Conservation (phyloP, 2,797 vertebrate species). For the Fistularia commersonii region DNA sequence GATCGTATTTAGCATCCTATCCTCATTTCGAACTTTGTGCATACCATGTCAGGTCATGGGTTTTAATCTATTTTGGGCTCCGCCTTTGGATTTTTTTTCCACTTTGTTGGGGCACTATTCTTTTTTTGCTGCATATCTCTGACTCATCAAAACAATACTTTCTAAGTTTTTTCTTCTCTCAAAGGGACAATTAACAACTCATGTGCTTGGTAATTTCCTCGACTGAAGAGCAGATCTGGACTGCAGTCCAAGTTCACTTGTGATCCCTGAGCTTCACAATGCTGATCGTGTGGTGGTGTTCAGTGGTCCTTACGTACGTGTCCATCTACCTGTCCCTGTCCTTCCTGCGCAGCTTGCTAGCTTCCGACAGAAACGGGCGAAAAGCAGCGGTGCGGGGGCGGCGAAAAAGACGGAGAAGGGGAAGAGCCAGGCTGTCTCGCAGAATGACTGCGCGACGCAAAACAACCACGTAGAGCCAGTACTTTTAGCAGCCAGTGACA, state of each 20-base stretch:
- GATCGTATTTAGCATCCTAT: slow-evolving; percentile 45
- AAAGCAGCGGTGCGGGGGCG: slow-evolving; percentile 77
- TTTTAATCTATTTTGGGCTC: slow-evolving; percentile 38
- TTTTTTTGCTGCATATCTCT: slow-evolving; percentile 31
- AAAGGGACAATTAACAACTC: slow-evolving; percentile 11
- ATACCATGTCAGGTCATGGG: slow-evolving; percentile 19
- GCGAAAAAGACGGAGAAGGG: slow-evolving; percentile 91
- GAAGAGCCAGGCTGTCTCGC: slow-evolving; percentile 83
- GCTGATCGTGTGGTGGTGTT: slow-evolving; percentile 80
- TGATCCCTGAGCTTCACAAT: slow-evolving; percentile 49
- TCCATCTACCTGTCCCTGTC: slow-evolving; percentile 82
- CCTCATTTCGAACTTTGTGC: slow-evolving; percentile 41
- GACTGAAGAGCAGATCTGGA: slow-evolving; percentile 27
- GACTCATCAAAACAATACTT: slow-evolving; percentile 36
- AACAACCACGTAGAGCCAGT: slow-evolving; percentile 67
- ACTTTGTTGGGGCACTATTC: slow-evolving; percentile 13
- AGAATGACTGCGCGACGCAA: slow-evolving; percentile 78
- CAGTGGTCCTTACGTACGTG: slow-evolving; percentile 83
- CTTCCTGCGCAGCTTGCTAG: slow-evolving; percentile 89
- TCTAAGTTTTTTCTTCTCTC: slow-evolving; percentile 6
- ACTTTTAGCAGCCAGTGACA: slow-evolving; percentile 8
- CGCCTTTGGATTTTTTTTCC: slow-evolving; percentile 41
- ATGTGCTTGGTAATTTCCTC: slow-evolving; percentile 8
- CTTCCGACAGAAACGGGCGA: slow-evolving; percentile 87
- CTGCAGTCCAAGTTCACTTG: slow-evolving; percentile 11